Percentiles rank a stretch among this genome's conserved stretches.
Conservation (phyloP, 2,797 vertebrate genomes). For the Kryptopterus vitreolus region DNA sequence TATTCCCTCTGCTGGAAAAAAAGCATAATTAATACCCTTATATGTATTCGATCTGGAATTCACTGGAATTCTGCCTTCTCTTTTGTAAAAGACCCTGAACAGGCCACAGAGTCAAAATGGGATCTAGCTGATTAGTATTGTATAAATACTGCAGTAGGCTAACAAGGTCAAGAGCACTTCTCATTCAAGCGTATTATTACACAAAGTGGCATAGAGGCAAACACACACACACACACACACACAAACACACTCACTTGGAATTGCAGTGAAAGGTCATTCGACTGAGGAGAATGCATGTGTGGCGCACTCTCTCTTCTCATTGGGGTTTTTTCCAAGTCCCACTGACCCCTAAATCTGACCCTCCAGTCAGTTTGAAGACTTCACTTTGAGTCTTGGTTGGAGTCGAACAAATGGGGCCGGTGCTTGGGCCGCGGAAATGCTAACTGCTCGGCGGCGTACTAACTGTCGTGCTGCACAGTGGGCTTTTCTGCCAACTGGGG, state of each 20-base stretch:
- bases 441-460: constrained; percentile 61
- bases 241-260: not conserved
- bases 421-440: constrained; percentile 68
- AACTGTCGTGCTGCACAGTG: constrained; percentile 73
- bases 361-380: constrained; percentile 59
- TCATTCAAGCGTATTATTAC: constrained; percentile 11
- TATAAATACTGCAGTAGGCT: constrained; percentile 2
- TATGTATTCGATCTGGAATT: constrained; percentile 7
- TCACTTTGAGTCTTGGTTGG: constrained; percentile 67
- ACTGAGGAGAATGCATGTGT: not conserved
- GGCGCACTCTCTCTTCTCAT: constrained; percentile 21
- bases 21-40: constrained; percentile 45
- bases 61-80: constrained; percentile 36
- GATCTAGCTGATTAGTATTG: constrained; percentile 6
- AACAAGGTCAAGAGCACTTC: constrained; percentile 20
- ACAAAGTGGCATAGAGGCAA: not conserved
- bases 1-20: constrained; percentile 35
- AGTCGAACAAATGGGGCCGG: constrained; percentile 55
- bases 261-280: constrained; percentile 27
- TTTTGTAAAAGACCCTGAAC: constrained; percentile 17
- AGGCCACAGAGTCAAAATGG: constrained; percentile 2
- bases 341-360: constrained; percentile 59
- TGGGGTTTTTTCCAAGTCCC: constrained; percentile 42
- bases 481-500: constrained; percentile 60
- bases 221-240: not conserved